Evolutionary conservation across 2,888 invertebrate species (phyloP).

Genomic region (Abrostola triplasia): DNA sequence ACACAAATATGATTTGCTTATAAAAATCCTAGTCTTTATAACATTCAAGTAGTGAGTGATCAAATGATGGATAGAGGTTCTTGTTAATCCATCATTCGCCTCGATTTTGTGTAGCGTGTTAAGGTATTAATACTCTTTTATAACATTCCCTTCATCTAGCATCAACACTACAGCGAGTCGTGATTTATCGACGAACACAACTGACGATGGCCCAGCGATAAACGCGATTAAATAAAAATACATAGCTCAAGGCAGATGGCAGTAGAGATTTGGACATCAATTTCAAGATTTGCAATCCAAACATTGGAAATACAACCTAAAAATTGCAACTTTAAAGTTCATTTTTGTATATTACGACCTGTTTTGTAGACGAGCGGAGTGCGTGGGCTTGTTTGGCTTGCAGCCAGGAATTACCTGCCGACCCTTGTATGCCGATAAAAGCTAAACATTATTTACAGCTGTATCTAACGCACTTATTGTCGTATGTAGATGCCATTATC

Average conservation of each 20-base stretch:
- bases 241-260: constrained; percentile 78
- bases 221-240: constrained; percentile 79
- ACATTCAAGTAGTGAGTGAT: constrained; percentile 3
- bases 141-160: constrained; percentile 59
- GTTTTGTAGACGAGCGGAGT: constrained; percentile 67
- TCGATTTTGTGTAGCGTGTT: constrained; percentile 32
- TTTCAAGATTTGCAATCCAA: constrained; percentile 68
- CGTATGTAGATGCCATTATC: constrained; percentile 65
- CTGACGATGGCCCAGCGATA: constrained; percentile 69
- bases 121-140: constrained; percentile 55
- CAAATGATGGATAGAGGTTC: constrained; percentile 39
- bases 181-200: constrained; percentile 67
- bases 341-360: constrained; percentile 53
- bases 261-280: constrained; percentile 82
- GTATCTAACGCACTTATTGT: constrained; percentile 76
- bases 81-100: constrained; percentile 47
- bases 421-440: constrained; percentile 84
- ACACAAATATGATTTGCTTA: no score
- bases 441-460: constrained; percentile 82
- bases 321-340: constrained; percentile 53
- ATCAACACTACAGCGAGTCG: constrained; percentile 59
- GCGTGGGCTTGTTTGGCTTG: constrained; percentile 80
- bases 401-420: constrained; percentile 85
- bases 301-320: constrained; percentile 59
- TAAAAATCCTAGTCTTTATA: no score